Conservation (phyloP, 1,140 invertebrate species). For the Pseudachorutes palmiensis region DNA sequence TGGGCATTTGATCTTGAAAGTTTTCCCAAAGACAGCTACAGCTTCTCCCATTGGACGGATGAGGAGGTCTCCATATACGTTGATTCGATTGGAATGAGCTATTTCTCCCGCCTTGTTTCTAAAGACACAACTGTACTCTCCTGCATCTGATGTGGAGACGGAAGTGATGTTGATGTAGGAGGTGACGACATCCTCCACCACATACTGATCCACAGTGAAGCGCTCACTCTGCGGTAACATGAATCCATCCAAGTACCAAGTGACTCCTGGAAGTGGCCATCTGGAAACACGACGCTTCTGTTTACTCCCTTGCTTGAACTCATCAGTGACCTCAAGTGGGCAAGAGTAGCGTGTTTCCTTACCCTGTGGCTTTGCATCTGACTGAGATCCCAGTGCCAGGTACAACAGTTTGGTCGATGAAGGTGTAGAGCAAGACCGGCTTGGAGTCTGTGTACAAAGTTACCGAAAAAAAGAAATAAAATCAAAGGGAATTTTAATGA, state of each 20-base stretch:
- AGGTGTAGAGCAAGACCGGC: constrained; percentile 1
- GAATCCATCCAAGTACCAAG: neutral
- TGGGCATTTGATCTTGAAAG: neutral
- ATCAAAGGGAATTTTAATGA: neutral
- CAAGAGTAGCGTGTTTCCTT: neutral
- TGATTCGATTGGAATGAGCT: neutral
- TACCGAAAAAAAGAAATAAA: neutral
- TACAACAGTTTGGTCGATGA: constrained; percentile 2
- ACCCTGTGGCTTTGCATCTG: constrained; percentile 1
- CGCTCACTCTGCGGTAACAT: neutral
- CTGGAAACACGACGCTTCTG: neutral
- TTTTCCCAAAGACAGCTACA: constrained; percentile 6
- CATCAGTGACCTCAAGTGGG: neutral
- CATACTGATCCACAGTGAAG: neutral
- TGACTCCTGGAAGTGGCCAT: neutral
- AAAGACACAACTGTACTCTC: neutral
- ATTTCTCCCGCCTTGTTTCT: neutral
- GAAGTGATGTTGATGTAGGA: neutral
- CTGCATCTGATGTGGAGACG: neutral
- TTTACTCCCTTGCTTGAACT: neutral
- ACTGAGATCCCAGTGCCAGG: neutral
- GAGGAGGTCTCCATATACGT: constrained; percentile 1
- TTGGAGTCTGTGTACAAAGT: neutral
- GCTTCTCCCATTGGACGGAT: neutral
- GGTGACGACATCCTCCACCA: neutral